Conservation (phyloP, 2,797 vertebrate genomes). For the Eulemur coronatus region DNA sequence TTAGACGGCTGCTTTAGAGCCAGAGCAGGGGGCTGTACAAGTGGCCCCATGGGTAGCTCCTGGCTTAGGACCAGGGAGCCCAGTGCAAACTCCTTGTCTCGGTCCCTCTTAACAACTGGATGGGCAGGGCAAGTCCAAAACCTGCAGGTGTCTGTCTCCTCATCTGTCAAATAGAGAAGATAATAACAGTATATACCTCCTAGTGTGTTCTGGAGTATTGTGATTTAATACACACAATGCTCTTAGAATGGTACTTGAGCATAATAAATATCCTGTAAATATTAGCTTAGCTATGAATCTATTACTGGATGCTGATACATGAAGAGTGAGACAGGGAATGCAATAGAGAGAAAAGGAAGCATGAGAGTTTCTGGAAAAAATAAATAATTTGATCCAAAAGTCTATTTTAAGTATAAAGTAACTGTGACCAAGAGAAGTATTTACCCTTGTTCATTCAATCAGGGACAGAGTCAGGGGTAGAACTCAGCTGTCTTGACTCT, state of each 20-base stretch:
- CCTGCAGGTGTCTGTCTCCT: not conserved
- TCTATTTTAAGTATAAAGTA: not conserved
- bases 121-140: not conserved
- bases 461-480: not conserved
- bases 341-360: not conserved
- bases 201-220: not conserved
- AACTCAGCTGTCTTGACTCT: not conserved
- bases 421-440: not conserved
- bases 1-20: not conserved
- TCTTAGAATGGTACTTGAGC: not conserved
- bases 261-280: not conserved
- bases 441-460: not conserved
- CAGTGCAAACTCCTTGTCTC: not conserved
- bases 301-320: too few species aligned
- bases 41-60: not conserved
- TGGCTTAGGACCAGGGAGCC: not conserved
- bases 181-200: not conserved
- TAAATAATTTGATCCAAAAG: not conserved
- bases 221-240: not conserved
- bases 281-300: not conserved
- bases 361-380: not conserved
- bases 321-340: not conserved
- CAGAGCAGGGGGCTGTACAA: not conserved
- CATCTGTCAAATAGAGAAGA: not conserved
- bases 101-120: not conserved